Conservation (phyloP, 2,888 invertebrate genomes). For the Ennomos erosarius region DNA sequence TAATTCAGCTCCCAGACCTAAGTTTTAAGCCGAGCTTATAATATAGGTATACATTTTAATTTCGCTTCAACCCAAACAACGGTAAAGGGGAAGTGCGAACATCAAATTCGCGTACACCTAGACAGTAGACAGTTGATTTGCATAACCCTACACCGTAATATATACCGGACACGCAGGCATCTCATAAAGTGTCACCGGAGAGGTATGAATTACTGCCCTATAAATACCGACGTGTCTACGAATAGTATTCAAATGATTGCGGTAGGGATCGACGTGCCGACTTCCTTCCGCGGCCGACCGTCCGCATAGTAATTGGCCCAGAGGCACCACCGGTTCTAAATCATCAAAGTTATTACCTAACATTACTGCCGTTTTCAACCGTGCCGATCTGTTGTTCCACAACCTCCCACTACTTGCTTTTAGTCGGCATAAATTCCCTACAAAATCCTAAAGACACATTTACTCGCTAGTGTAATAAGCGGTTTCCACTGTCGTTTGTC, state of each 20-base stretch:
- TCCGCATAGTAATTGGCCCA: slow-evolving; percentile 79
- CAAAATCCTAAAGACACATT: slow-evolving; percentile 56
- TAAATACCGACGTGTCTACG: slow-evolving; percentile 75
- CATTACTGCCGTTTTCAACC: slow-evolving; percentile 71
- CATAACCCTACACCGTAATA: slow-evolving; percentile 59
- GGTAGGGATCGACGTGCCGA: slow-evolving; percentile 77
- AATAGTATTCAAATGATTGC: slow-evolving; percentile 81
- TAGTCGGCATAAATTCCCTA: slow-evolving; percentile 67
- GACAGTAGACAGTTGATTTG: slow-evolving; percentile 62
- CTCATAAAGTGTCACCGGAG: slow-evolving; percentile 74
- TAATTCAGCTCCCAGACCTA: slow-evolving; percentile 30
- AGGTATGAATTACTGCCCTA: slow-evolving; percentile 75
- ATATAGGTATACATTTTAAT: slow-evolving; percentile 24
- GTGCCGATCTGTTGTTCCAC: slow-evolving; percentile 72
- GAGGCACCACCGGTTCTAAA: slow-evolving; percentile 72
- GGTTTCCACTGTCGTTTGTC: slow-evolving; percentile 35
- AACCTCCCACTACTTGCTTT: slow-evolving; percentile 66
- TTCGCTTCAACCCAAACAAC: slow-evolving; percentile 19
- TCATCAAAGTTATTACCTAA: slow-evolving; percentile 83
- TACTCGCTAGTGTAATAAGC: slow-evolving; percentile 48
- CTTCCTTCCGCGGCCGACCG: slow-evolving; percentile 78
- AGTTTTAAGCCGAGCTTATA: slow-evolving; percentile 29
- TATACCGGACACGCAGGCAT: slow-evolving; percentile 65
- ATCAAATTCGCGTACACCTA: slow-evolving; percentile 49
- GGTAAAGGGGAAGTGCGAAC: slow-evolving; percentile 38